Percentiles rank a stretch among this genome's conserved stretches.
Evolutionary conservation across 2,797 vertebrate species (phyloP).

Genomic region (Dicrostonyx torquatus): DNA sequence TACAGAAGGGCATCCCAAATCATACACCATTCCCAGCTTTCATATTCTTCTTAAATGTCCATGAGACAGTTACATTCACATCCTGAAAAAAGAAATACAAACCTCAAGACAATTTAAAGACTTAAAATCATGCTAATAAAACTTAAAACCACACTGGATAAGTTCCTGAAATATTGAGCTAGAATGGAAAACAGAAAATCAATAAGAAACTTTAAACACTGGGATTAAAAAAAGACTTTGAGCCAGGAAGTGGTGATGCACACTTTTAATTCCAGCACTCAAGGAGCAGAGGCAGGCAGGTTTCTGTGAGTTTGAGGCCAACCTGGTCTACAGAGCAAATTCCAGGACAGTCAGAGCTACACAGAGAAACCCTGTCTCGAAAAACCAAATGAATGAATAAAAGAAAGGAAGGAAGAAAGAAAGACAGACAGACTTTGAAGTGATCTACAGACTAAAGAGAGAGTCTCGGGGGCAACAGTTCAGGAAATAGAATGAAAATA

Average conservation of each 20-base stretch:
- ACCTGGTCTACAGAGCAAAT: background rate
- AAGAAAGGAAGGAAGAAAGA: too few relatives aligned
- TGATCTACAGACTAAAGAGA: background rate
- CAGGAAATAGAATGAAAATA: background rate
- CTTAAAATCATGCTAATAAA: slow-evolving; percentile 19
- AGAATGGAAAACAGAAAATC: slow-evolving; percentile 24
- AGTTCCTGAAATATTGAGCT: slow-evolving; percentile 29
- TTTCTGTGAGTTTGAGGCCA: background rate
- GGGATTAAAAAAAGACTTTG: background rate
- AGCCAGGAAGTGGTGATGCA: background rate
- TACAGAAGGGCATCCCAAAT: too few relatives aligned
- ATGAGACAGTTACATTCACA: background rate
- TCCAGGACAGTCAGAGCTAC: background rate
- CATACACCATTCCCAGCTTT: background rate
- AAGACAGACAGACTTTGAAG: slow-evolving; percentile 32
- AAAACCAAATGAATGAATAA: background rate
- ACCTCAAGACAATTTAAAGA: background rate
- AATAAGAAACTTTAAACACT: slow-evolving; percentile 3
- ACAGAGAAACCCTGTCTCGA: background rate
- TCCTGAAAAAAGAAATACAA: background rate
- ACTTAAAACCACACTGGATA: slow-evolving; percentile 1
- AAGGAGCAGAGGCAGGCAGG: background rate
- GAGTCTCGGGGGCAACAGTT: slow-evolving; percentile 4
- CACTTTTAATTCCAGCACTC: background rate
- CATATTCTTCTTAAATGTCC: background rate